A percentile compares a stretch with the other conserved stretches of the same genome.
Conservation (phyloP, 2,888 invertebrate genomes). For the Lasioglossum lativentre region DNA sequence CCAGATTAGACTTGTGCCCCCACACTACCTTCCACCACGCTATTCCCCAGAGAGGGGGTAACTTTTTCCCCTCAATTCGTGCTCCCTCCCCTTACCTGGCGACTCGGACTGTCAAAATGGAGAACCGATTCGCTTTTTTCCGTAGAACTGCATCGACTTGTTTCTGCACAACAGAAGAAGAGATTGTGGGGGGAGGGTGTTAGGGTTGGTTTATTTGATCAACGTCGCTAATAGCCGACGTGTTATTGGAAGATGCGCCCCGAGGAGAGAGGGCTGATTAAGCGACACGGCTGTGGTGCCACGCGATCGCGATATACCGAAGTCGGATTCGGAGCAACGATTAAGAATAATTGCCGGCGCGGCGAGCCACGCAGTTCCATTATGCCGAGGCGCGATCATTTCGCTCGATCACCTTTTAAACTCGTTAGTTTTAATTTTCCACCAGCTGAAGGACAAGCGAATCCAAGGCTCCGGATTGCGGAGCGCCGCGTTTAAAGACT, state of each 20-base stretch:
- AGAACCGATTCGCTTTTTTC: not conserved
- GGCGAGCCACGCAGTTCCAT: constrained; percentile 13
- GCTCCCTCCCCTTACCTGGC: too few species aligned
- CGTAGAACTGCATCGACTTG: too few species aligned
- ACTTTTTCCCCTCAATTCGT: too few species aligned
- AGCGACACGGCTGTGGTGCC: not conserved
- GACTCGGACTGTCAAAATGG: too few species aligned
- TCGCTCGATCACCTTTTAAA: constrained; percentile 39
- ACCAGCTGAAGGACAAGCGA: constrained; percentile 19
- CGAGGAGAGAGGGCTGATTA: constrained; percentile 9
- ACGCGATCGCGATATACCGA: constrained; percentile 9
- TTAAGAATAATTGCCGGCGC: constrained; percentile 36
- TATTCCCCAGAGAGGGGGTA: too few species aligned
- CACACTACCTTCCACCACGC: too few species aligned
- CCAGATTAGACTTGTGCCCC: too few species aligned
- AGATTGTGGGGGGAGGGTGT: not conserved
- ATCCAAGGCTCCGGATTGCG: constrained; percentile 12
- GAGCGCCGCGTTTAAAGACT: constrained; percentile 3
- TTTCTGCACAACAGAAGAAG: too few species aligned
- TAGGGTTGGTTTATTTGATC: not conserved
- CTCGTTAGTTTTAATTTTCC: constrained; percentile 34
- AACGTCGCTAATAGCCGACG: not conserved
- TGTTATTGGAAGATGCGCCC: not conserved
- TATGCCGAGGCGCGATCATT: constrained; percentile 25
- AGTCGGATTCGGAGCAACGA: constrained; percentile 29